Conservation (phyloP, 2,888 invertebrate species). For the Lymantria monacha region DNA sequence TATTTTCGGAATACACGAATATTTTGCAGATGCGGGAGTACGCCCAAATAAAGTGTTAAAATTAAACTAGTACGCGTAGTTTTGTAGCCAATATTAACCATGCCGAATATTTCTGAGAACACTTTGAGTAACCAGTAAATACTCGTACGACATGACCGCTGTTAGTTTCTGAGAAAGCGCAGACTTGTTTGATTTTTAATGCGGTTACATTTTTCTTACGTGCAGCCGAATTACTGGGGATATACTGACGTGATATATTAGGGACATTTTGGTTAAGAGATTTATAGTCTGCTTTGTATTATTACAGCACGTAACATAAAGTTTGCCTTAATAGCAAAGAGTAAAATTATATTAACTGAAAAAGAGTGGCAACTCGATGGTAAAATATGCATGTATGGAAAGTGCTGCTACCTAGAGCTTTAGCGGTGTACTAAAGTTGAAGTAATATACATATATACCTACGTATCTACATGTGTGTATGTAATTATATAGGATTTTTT, state of each 20-base stretch:
- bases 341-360: no score
- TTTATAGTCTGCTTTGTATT: background rate
- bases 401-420: no score
- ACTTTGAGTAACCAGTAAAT: background rate
- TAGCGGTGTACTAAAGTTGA: no score
- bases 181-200: conserved; percentile 25
- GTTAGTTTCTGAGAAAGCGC: conserved; percentile 19
- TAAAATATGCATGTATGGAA: no score
- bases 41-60: background rate
- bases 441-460: no score
- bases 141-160: conserved; percentile 2
- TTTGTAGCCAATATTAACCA: background rate
- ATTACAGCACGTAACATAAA: background rate
- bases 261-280: background rate
- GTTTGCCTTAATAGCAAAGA: no score
- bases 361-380: no score
- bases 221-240: conserved; percentile 8
- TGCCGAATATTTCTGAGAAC: background rate
- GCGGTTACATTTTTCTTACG: conserved; percentile 12
- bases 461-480: no score
- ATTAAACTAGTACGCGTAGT: background rate
- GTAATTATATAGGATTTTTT: no score
- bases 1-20: no score
- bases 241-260: background rate
- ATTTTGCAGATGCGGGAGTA: no score